Conservation (phyloP, 2,797 vertebrate species). For the Phalloptychus januarius region DNA sequence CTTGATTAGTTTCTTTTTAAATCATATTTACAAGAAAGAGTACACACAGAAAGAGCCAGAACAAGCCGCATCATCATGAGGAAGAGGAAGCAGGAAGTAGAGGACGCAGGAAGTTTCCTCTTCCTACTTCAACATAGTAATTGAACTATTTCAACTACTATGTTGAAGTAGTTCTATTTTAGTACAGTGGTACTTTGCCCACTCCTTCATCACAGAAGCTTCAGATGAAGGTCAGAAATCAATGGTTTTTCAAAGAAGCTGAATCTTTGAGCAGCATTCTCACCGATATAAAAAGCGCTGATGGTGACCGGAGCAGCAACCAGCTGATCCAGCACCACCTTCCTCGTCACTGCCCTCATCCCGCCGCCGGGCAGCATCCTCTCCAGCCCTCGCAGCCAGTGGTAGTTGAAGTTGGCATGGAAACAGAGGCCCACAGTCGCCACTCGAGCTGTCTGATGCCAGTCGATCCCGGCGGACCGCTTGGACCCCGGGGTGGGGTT, state of each 20-base stretch:
- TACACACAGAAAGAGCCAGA: too few relatives aligned
- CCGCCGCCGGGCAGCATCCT: constrained; percentile 76
- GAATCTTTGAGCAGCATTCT: constrained; percentile 14
- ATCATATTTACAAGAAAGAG: too few relatives aligned
- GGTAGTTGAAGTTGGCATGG: constrained; percentile 85
- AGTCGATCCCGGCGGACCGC: constrained; percentile 60
- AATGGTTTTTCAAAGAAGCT: neutral
- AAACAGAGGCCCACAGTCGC: constrained; percentile 82
- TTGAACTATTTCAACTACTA: too few relatives aligned
- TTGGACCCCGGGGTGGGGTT: constrained; percentile 14
- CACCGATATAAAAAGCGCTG: constrained; percentile 84
- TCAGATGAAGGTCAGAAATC: neutral
- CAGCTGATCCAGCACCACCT: constrained; percentile 82
- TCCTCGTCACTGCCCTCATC: constrained; percentile 68
- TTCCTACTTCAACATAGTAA: too few relatives aligned
- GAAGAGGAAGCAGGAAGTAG: too few relatives aligned
- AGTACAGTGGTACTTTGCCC: too few relatives aligned
- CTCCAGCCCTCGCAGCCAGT: constrained; percentile 81
- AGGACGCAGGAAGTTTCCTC: too few relatives aligned
- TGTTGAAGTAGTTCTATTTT: too few relatives aligned
- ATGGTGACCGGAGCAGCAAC: constrained; percentile 82
- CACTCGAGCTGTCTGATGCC: constrained; percentile 78
- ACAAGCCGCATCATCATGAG: too few relatives aligned
- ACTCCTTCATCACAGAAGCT: neutral
- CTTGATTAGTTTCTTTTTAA: too few relatives aligned